A percentile compares a stretch with the other conserved stretches of the same genome.
These are phyloP conservation scores for Eupeodes latifasciatus DNA, from an alignment of 2,888 invertebrate genomes.

Conservation along the genomic window DNA sequence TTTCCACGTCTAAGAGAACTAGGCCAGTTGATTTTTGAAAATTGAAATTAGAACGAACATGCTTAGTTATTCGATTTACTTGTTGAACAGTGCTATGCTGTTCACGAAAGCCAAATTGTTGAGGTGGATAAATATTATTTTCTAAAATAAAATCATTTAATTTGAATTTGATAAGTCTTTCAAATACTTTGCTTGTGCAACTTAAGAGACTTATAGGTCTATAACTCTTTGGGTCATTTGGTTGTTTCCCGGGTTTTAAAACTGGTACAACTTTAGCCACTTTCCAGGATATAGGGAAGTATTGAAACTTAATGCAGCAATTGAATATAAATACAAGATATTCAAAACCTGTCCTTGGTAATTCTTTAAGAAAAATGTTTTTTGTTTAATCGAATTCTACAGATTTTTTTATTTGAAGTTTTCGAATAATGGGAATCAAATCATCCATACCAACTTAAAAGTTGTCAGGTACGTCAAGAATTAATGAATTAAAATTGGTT, in stretches of 20 bases:
- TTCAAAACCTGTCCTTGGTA: not conserved
- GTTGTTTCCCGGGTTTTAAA: not conserved
- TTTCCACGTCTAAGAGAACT: too few relatives aligned
- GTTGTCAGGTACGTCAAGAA: not conserved
- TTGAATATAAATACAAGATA: not conserved
- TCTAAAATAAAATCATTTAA: not conserved
- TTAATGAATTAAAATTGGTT: not conserved
- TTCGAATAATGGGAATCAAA: not conserved
- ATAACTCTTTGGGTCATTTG: not conserved
- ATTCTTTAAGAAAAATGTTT: conserved; percentile 1
- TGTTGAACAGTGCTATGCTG: too few relatives aligned
- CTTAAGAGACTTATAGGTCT: not conserved
- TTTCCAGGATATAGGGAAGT: not conserved
- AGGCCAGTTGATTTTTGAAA: too few relatives aligned
- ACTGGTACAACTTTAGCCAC: not conserved
- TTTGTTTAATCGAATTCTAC: not conserved
- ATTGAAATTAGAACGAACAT: too few relatives aligned
- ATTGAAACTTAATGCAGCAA: not conserved
- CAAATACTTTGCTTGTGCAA: not conserved
- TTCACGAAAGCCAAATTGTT: not conserved
- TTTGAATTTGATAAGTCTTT: not conserved
- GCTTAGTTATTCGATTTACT: too few relatives aligned
- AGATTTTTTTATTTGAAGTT: not conserved
- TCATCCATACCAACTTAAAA: not conserved
- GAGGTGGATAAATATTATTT: not conserved